Evolutionary conservation across 2,888 invertebrate species (phyloP), one percentile per base, ranked within the genome.

Genomic region (Pseudeuparius sepicola): DNA sequence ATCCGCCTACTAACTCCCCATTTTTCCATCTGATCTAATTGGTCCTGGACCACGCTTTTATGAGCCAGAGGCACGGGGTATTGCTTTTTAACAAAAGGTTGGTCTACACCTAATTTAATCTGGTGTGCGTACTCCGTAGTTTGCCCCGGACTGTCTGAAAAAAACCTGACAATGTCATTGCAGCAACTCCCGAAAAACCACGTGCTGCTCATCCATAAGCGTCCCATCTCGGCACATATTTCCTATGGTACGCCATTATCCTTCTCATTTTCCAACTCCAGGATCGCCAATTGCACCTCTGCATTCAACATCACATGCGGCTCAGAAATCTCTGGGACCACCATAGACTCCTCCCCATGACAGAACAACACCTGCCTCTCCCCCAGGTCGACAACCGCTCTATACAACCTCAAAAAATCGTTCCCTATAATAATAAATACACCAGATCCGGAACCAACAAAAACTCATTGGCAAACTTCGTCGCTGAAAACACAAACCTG

Each of bases 391-490:
- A n/a, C n/a, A n/a, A n/a, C n/a, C n/a, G n/a, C n/a, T n/a, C n/a
- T n/a, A n/a, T 14, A 25, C 6, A 14, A n/a, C 4, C 25, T 7
- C n/a, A 27, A 32, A 20, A 36, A 39, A 24, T 36, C 36, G 4
- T 20, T 11, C 6, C 39, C 40, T 4, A 40, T 33, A 15, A 40
- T 40, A 14, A 40, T 14, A 7, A 34, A 11, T 17, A 33, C 2
- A 15, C 13, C 9, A 40, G 13, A 30, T 35, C 41, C 9, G 37
- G 28, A 24, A 38, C 35, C 7, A 28, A 15, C 14, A 38, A 28
- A 38, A 41, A 41, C 38, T 41, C 41, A 11, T 35, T 15, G 7
- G 7, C 9, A 14, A 38, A 20, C 11, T n/a, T 11, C n/a, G n/a
- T n/a, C n/a, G n/a, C n/a, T n/a, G n/a, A n/a, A n/a, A n/a, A n/a